Conservation (phyloP, 2,797 vertebrate genomes). For the Chiloscyllium punctatum region DNA sequence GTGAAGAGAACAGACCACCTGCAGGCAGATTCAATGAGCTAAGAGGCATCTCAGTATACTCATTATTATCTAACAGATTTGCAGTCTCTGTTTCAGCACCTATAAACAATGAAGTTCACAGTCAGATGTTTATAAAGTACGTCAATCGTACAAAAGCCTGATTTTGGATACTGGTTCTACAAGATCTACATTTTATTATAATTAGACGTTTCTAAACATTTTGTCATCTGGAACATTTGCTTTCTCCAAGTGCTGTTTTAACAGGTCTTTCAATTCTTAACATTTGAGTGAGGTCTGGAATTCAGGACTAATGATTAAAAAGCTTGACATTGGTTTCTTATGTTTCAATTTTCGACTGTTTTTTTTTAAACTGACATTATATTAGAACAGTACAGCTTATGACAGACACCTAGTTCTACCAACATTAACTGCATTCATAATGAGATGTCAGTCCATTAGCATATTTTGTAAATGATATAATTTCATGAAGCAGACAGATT, state of each 20-base stretch:
- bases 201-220: background rate
- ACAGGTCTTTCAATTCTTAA: background rate
- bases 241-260: background rate
- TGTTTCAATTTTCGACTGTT: background rate
- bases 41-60: conserved; percentile 71
- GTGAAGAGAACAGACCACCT: conserved; percentile 60
- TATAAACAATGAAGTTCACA: conserved; percentile 40
- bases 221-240: background rate
- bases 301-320: background rate
- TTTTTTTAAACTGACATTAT: background rate
- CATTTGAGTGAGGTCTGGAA: background rate
- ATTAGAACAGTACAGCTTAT: background rate
- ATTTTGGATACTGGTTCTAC: background rate
- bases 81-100: conserved; percentile 55
- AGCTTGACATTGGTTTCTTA: background rate
- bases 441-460: background rate
- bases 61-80: conserved; percentile 49
- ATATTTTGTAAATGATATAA: background rate
- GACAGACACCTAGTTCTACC: background rate
- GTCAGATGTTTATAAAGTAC: background rate
- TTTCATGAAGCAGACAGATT: background rate
- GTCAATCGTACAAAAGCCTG: background rate
- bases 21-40: conserved; percentile 68
- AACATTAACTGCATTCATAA: background rate
- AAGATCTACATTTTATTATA: background rate